Percentiles rank a stretch among this genome's conserved stretches.
These are phyloP conservation scores for Neodon shergylaensis DNA, from an alignment of 2,113 vertebrate genomes.

Conservation along the genomic window DNA sequence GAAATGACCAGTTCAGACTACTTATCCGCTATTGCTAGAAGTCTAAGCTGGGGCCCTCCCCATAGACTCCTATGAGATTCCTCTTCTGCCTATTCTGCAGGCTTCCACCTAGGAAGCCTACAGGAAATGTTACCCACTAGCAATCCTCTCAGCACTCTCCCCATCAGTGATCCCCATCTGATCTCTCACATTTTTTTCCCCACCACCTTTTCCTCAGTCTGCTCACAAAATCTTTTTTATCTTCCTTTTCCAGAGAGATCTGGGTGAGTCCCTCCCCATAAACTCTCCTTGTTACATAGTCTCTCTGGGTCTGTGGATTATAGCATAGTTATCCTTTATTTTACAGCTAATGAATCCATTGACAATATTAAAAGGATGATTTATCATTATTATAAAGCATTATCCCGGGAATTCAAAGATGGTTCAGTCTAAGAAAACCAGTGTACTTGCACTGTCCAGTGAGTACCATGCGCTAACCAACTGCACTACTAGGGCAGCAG, in stretches of 20 bases:
- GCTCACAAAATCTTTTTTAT: not conserved
- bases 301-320: not conserved
- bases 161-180: not conserved
- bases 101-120: too few species aligned
- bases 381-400: not conserved
- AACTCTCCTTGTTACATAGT: not conserved
- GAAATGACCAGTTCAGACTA: not conserved
- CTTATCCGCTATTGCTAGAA: not conserved
- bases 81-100: too few species aligned
- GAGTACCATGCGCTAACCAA: not conserved
- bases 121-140: not conserved
- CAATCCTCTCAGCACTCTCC: not conserved
- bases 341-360: not conserved
- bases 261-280: not conserved
- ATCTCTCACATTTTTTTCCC: too few species aligned
- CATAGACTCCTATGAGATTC: not conserved
- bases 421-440: not conserved
- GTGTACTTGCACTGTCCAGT: not conserved
- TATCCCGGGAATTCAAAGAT: constrained; percentile 21
- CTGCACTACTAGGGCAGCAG: not conserved
- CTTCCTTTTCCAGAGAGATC: not conserved
- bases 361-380: not conserved
- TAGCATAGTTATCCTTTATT: not conserved
- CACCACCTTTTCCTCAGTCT: not conserved
- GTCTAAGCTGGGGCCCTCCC: not conserved